Percentiles rank a stretch among this genome's conserved stretches.
phyloP scores from a whole-genome alignment of 2,113 vertebrate species.

The Ammodytes dubius region DNA sequence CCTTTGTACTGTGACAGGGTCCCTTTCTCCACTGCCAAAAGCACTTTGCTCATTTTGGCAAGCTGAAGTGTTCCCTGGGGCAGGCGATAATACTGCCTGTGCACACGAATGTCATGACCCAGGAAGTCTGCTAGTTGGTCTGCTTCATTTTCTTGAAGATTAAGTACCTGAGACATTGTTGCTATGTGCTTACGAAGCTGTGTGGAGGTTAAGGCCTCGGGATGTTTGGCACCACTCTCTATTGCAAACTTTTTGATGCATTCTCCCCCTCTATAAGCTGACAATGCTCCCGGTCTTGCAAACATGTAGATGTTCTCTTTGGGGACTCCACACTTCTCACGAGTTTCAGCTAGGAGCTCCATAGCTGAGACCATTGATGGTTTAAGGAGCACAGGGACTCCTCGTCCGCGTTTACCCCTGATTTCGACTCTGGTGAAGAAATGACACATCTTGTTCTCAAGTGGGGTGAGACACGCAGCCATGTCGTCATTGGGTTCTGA shows the following conservation, averaged over 20 bases:
- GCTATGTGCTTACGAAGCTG: neutral
- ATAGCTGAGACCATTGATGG: slow-evolving; percentile 32
- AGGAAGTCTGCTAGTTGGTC: slow-evolving; percentile 4
- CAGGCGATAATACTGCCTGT: neutral
- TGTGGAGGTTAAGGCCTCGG: neutral
- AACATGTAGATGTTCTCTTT: slow-evolving; percentile 48
- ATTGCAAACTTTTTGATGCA: slow-evolving; percentile 38
- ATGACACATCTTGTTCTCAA: slow-evolving; percentile 34
- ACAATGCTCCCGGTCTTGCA: slow-evolving; percentile 30
- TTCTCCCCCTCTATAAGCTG: slow-evolving; percentile 40
- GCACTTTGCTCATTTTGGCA: too few species aligned
- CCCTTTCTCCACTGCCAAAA: too few species aligned
- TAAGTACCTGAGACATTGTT: neutral
- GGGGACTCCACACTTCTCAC: slow-evolving; percentile 33
- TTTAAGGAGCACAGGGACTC: slow-evolving; percentile 43
- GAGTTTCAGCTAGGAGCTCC: slow-evolving; percentile 42
- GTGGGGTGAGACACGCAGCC: slow-evolving; percentile 17
- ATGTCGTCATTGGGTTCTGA: slow-evolving; percentile 44
- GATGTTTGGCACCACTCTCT: slow-evolving; percentile 24
- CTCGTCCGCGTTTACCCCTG: slow-evolving; percentile 43
- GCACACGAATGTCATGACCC: slow-evolving; percentile 5
- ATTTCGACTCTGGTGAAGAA: slow-evolving; percentile 48
- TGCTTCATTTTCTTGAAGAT: slow-evolving; percentile 8
- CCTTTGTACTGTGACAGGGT: too few species aligned
- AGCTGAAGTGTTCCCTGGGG: too few species aligned